Evolutionary conservation across 2,113 vertebrate species (phyloP), one percentile per base, ranked within the genome.

Genomic region (Melanerpes aurifrons): DNA sequence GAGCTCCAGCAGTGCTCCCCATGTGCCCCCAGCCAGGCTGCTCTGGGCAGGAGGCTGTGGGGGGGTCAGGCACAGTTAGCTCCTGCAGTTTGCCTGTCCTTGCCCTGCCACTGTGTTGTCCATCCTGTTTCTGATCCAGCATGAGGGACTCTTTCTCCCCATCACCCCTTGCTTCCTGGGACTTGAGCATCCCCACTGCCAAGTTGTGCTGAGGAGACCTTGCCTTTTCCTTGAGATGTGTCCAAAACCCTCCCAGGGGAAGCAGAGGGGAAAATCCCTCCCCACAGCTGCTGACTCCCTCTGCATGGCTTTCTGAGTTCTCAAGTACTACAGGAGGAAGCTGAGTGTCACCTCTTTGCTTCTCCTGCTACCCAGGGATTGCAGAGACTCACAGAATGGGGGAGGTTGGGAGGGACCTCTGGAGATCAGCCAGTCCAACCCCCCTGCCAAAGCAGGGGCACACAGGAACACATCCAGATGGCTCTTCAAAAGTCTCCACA

Each of bases 41-140:
- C 37, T 43, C 70, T 61, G 35, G 0, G 0, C 6, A 14, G 74
- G 17, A 50, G 69, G 24, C 62, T 32, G 2, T 28, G n/a, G 15
- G 31, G 19, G 50, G 45, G 26, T 37, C 26, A 22, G 70, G 40
- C 20, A 31, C 40, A 40, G 20, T 40, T 73, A 77, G 31, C 43
- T 61, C 31, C 9, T n/a, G 61, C 35, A 47, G 43, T 43, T 28
- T 24, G 4, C 53, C 61, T 2, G 1, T 28, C 53, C 4, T 0
- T 57, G 32, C 40, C 32, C n/a, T 28, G 54, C 68, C n/a, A 10
- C n/a, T 77, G 43, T 21, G 40, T 76, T 54, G 12, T 56, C 50
- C 3, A 0, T 66, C 32, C 1, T 63, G 12, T 59, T 90, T 90
- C 71, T 63, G 56, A 31, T 45, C 43, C 43, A 45, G 7, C 26